phyloP scores from a whole-genome alignment of 2,113 vertebrate species.

The Halcyon senegalensis region DNA sequence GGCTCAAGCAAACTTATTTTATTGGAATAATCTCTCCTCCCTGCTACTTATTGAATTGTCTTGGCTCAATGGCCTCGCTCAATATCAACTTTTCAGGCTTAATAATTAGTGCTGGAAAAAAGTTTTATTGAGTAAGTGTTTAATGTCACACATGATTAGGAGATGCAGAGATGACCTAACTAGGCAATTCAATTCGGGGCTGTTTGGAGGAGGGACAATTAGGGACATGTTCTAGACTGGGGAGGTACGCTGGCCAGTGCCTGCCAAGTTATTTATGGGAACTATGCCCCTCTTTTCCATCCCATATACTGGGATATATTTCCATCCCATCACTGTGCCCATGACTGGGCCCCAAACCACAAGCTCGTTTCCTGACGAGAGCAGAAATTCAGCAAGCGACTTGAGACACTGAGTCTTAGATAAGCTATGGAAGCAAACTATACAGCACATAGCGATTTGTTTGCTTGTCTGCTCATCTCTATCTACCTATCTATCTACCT shows the following conservation, averaged over 20 bases:
- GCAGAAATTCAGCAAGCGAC: background rate
- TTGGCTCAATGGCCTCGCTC: constrained; percentile 55
- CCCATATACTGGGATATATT: too few relatives aligned
- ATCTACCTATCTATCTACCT: background rate
- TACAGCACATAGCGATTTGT: background rate
- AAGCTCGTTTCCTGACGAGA: background rate
- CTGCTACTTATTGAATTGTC: constrained; percentile 47
- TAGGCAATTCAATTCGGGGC: constrained; percentile 16
- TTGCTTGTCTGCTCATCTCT: background rate
- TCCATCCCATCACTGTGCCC: background rate
- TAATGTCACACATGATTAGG: constrained; percentile 66
- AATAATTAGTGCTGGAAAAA: constrained; percentile 53
- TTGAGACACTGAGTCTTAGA: background rate
- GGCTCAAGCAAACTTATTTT: constrained; percentile 24
- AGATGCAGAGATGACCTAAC: constrained; percentile 3
- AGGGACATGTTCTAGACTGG: background rate
- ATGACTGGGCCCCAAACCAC: background rate
- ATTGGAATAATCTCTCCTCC: constrained; percentile 64
- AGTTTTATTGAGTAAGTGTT: constrained; percentile 55
- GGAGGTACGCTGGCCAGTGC: background rate
- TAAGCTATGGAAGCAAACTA: background rate
- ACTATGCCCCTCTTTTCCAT: background rate
- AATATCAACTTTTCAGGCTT: constrained; percentile 59
- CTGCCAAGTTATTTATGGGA: background rate
- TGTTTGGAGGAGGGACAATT: background rate